Evolutionary conservation across 2,888 invertebrate species (phyloP).

Genomic region (Cremastinae sp.): DNA sequence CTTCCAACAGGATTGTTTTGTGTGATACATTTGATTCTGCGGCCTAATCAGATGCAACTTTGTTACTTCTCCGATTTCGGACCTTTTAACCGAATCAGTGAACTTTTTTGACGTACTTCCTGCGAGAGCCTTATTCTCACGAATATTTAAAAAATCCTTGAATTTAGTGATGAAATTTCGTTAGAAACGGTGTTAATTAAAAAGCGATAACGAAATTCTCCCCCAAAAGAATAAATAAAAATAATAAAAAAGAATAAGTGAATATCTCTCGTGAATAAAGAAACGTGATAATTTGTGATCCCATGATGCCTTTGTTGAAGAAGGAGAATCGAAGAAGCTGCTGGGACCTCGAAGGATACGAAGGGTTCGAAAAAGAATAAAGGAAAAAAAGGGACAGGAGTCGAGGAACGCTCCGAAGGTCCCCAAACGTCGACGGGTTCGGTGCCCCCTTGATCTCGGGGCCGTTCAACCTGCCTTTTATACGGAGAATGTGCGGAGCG

Average conservation of each 20-base stretch:
- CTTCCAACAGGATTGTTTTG: conserved; percentile 68
- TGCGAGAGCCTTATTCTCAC: no score
- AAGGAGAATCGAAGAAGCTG: neutral
- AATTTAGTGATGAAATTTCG: no score
- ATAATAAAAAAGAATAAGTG: no score
- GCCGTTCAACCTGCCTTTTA: conserved; percentile 64
- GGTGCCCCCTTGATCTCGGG: conserved; percentile 62
- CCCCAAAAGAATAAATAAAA: no score
- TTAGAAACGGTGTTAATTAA: no score
- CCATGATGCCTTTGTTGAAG: conserved; percentile 27
- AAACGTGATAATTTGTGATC: neutral
- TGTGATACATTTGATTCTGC: neutral
- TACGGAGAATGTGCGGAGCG: conserved; percentile 60
- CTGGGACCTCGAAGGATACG: neutral
- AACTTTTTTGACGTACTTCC: no score
- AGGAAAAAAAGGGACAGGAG: conserved; percentile 13
- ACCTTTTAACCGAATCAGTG: neutral
- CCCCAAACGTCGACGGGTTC: conserved; percentile 59
- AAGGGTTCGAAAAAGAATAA: conserved; percentile 13
- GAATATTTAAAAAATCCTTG: no score
- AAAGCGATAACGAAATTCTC: no score
- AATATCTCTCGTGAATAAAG: no score
- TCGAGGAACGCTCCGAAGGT: conserved; percentile 39
- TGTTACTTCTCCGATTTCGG: conserved; percentile 1
- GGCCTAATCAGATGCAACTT: conserved; percentile 5